These are phyloP conservation scores for Achlya flavicornis DNA, from an alignment of 2,888 invertebrate genomes.

Conservation along the genomic window DNA sequence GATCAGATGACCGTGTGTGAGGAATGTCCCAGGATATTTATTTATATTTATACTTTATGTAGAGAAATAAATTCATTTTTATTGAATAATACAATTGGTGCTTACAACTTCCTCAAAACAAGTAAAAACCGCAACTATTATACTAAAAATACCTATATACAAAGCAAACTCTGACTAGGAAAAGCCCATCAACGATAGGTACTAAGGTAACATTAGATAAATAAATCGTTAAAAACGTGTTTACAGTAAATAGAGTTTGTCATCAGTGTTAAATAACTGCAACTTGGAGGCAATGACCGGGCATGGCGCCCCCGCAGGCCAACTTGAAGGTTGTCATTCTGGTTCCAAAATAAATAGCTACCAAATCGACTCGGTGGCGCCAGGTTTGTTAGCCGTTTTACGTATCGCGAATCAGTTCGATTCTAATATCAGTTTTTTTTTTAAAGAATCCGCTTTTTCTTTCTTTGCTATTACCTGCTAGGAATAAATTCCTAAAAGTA, in stretches of 20 bases:
- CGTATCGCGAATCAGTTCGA: constrained; percentile 29
- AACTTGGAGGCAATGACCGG: constrained; percentile 78
- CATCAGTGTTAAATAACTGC: constrained; percentile 77
- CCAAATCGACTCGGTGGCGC: constrained; percentile 28
- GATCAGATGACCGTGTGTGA: no score
- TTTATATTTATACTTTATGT: no score
- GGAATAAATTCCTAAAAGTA: not conserved
- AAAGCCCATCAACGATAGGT: constrained; percentile 19
- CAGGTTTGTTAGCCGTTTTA: constrained; percentile 31
- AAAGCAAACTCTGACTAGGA: not conserved
- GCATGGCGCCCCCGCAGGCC: constrained; percentile 52
- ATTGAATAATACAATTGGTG: no score
- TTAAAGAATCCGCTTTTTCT: not conserved
- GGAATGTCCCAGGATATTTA: no score
- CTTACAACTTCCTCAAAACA: not conserved
- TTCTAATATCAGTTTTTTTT: constrained; percentile 1
- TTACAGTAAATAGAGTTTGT: constrained; percentile 69
- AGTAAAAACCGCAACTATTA: not conserved
- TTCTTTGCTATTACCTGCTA: not conserved
- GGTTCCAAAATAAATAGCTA: constrained; percentile 72
- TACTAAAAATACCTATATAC: not conserved
- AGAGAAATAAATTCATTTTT: no score
- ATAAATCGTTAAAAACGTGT: constrained; percentile 64
- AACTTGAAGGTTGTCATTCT: constrained; percentile 67
- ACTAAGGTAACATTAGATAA: constrained; percentile 41